Evolutionary conservation across 2,113 vertebrate genomes (phyloP), one percentile per base, ranked within the genome.

Genomic region (Mola mola): DNA sequence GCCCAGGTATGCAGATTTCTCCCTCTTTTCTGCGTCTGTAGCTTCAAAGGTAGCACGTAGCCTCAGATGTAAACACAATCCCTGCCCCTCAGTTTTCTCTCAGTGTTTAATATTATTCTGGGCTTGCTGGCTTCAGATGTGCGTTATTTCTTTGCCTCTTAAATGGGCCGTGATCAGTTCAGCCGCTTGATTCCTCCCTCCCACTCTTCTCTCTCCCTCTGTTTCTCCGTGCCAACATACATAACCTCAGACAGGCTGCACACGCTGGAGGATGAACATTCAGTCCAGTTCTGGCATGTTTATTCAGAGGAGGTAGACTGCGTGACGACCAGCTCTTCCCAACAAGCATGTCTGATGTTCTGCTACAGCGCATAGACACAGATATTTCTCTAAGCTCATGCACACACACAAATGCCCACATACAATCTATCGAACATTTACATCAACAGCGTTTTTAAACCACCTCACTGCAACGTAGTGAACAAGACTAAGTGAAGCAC

Each of bases 241-340:
- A 42, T 66, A 64, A 46, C 53, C 34, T 48, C 40, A 57, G 19
- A 51, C 59, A 57, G 5, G 28, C 57, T n/a, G n/a, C n/a, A n/a
- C n/a, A n/a, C n/a, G n/a, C 74, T 48, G 44, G 47, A 49, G 56
- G 75, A 51, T 43, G 57, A 72, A 36, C 52, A 52, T 46, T 42
- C 68, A 41, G 31, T 37, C 46, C 49, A 43, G 46, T 7, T 7
- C 9, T 9, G 5, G 8, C 41, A 1, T 70, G 64, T 82, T 79
- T 66, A 75, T 69, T 63, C 44, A 51, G 72, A 0, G 2, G 38
- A 44, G 70, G 44, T 59, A 43, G 63, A 42, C 65, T 19, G 9
- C 3, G 3, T 53, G 64, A 64, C 31, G 6, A 31, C 48, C 15
- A 16, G 41, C 46, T 56, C 40, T 41, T 59, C 33, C 38, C 12